These are phyloP conservation scores for Drosophila nasuta DNA, from an alignment of 1,140 invertebrate genomes.

Conservation along the genomic window DNA sequence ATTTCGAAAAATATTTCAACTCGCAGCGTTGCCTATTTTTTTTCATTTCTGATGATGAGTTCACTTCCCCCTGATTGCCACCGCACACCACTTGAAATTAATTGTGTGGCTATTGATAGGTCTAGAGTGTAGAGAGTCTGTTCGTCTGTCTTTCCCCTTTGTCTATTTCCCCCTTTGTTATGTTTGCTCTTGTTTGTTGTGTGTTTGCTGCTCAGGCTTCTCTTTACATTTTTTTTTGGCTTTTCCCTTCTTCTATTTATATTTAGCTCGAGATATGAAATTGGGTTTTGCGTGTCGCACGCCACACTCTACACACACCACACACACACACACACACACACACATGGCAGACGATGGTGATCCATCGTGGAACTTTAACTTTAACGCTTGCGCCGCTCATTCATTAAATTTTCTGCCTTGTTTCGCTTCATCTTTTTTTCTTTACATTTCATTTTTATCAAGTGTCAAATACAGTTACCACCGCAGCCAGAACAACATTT, in stretches of 20 bases:
- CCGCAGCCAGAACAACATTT: neutral
- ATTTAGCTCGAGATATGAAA: slow-evolving; percentile 61
- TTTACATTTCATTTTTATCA: slow-evolving; percentile 23
- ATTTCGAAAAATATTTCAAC: slow-evolving; percentile 34
- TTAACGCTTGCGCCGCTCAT: slow-evolving; percentile 23
- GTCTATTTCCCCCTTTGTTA: slow-evolving; percentile 7
- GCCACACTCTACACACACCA: slow-evolving; percentile 30
- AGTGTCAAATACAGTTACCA: slow-evolving; percentile 72
- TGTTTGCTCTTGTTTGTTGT: slow-evolving; percentile 47
- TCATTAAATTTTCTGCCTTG: slow-evolving; percentile 22
- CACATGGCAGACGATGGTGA: neutral
- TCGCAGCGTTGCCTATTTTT: slow-evolving; percentile 29
- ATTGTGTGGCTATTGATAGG: slow-evolving; percentile 75
- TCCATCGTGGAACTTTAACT: slow-evolving; percentile 26
- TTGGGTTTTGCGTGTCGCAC: slow-evolving; percentile 76
- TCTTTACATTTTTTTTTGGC: slow-evolving; percentile 16
- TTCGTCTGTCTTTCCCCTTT: neutral
- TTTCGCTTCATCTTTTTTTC: slow-evolving; percentile 21
- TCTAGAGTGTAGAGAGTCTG: slow-evolving; percentile 8
- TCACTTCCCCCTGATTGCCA: slow-evolving; percentile 4
- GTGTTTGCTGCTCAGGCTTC: neutral
- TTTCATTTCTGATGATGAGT: slow-evolving; percentile 29
- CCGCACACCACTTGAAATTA: slow-evolving; percentile 60
- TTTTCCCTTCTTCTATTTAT: slow-evolving; percentile 48
- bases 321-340: neutral